Evolutionary conservation across 1,140 invertebrate genomes (phyloP).

Genomic region (Argopecten irradians): DNA sequence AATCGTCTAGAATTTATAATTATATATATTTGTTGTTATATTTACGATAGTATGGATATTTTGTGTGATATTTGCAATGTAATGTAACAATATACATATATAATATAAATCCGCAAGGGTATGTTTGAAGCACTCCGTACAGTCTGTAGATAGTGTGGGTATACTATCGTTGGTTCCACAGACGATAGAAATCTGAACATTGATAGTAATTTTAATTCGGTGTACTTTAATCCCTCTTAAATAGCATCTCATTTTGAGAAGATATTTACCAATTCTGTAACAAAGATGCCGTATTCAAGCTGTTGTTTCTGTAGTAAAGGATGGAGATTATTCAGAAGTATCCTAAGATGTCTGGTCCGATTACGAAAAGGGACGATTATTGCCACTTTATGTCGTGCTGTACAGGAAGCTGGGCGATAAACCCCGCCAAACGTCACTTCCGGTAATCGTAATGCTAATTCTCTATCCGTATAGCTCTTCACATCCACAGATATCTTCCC

Average conservation of each 20-base stretch:
- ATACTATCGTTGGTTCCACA: no score
- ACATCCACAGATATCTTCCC: not conserved
- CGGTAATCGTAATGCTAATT: not conserved
- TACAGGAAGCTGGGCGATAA: conserved; percentile 55
- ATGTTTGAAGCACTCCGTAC: no score
- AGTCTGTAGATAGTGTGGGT: no score
- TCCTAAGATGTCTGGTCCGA: conserved; percentile 60
- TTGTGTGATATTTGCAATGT: no score
- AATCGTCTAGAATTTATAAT: no score
- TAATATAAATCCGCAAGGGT: no score
- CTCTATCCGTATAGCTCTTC: not conserved
- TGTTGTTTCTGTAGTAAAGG: conserved; percentile 62
- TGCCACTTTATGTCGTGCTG: conserved; percentile 57
- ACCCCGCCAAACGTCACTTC: not conserved
- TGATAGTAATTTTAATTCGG: no score
- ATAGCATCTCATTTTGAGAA: not conserved
- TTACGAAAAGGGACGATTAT: conserved; percentile 67
- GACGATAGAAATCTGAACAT: no score
- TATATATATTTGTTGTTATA: no score
- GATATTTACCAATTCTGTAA: conserved; percentile 61
- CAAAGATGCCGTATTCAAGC: conserved; percentile 67
- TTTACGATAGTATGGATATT: no score
- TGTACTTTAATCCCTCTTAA: no score
- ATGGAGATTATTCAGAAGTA: conserved; percentile 67
- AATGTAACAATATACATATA: no score